These are phyloP conservation scores for Sakesphorus luctuosus DNA, from an alignment of 2,113 vertebrate genomes.

Conservation along the genomic window DNA sequence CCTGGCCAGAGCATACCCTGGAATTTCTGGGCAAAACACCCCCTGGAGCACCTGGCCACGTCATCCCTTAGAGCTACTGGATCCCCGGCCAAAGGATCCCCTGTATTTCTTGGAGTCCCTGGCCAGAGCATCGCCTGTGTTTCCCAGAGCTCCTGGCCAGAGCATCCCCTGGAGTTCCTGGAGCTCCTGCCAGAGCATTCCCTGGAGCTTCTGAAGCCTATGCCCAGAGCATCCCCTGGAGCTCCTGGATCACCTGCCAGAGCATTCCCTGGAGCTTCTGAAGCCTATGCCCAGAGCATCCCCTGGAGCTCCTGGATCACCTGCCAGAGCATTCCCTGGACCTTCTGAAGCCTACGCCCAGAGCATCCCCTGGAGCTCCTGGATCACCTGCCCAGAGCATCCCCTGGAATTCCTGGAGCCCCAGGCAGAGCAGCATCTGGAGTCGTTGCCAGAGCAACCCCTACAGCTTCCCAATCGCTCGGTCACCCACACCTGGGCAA, in stretches of 20 bases:
- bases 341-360: not conserved
- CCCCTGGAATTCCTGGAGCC: not conserved
- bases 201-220: too few relatives aligned
- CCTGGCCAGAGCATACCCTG: not conserved
- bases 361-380: not conserved
- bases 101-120: not conserved
- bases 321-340: not conserved
- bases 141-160: too few relatives aligned
- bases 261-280: not conserved
- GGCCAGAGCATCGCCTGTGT: not conserved
- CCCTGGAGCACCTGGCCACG: not conserved
- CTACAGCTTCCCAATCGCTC: not conserved
- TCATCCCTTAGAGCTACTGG: not conserved
- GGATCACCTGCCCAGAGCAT: not conserved
- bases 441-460: not conserved
- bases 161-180: not conserved
- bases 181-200: not conserved
- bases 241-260: not conserved
- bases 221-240: not conserved
- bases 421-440: not conserved
- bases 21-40: not conserved
- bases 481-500: accelerated
- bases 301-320: not conserved
- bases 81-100: not conserved
- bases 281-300: not conserved